Evolutionary conservation across 2,888 invertebrate genomes (phyloP).

Genomic region (Drosophila nr. perissopoda): DNA sequence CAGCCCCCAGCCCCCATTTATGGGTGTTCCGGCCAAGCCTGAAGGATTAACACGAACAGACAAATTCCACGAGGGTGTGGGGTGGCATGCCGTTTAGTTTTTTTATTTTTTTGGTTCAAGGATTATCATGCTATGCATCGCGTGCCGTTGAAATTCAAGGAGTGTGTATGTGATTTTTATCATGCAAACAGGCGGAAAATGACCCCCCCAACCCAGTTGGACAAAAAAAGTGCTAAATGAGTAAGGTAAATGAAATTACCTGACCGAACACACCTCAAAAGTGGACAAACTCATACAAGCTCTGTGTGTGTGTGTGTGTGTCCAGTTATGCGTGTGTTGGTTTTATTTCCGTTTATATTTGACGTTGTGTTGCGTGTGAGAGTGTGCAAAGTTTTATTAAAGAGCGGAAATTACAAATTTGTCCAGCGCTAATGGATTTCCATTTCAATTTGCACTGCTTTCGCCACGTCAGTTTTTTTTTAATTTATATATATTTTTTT

Average conservation of each 20-base stretch:
- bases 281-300: conserved; percentile 35
- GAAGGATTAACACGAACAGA: conserved; percentile 53
- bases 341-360: conserved; percentile 51
- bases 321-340: conserved; percentile 58
- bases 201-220: conserved; percentile 37
- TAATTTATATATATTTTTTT: not conserved
- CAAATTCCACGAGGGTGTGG: conserved; percentile 38
- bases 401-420: conserved; percentile 85
- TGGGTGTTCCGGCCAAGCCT: conserved; percentile 40
- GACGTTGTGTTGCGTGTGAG: conserved; percentile 44
- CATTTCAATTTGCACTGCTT: conserved; percentile 71
- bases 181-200: conserved; percentile 81
- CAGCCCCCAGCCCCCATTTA: conserved; percentile 27
- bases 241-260: conserved; percentile 81
- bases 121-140: conserved; percentile 84
- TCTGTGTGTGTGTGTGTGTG: conserved; percentile 21
- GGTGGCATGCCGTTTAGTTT: conserved; percentile 6
- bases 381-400: conserved; percentile 70
- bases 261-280: conserved; percentile 79
- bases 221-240: conserved; percentile 76
- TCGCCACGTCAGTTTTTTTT: conserved; percentile 14
- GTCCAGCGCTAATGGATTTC: conserved; percentile 81
- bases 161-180: conserved; percentile 85
- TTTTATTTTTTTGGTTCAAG: conserved; percentile 64
- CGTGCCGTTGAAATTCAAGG: conserved; percentile 84